These are phyloP conservation scores for Drosophila albomicans DNA, from an alignment of 1,140 invertebrate genomes.

Conservation along the genomic window DNA sequence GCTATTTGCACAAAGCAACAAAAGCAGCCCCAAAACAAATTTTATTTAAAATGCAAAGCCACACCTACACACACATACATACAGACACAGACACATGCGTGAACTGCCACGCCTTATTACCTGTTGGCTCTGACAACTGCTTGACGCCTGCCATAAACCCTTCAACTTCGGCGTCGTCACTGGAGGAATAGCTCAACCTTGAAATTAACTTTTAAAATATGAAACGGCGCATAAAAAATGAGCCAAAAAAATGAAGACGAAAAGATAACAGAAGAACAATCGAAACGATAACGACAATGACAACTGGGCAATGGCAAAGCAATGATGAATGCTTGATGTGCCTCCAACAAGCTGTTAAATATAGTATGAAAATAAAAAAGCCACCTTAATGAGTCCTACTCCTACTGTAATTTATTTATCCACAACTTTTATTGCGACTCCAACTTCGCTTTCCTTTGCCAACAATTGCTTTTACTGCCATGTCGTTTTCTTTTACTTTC, in stretches of 20 bases:
- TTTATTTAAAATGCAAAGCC: slow-evolving; percentile 77
- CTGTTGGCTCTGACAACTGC: slow-evolving; percentile 60
- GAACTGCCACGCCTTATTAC: slow-evolving; percentile 52
- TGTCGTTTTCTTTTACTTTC: too few relatives aligned
- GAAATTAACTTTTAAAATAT: slow-evolving; percentile 81
- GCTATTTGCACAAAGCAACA: slow-evolving; percentile 62
- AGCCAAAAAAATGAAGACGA: not conserved
- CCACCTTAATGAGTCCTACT: not conserved
- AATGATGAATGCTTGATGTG: slow-evolving; percentile 37
- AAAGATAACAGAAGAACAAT: not conserved
- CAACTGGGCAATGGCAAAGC: slow-evolving; percentile 40
- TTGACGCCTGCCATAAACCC: slow-evolving; percentile 62
- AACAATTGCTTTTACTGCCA: too few relatives aligned
- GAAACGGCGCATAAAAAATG: slow-evolving; percentile 40
- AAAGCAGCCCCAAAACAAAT: slow-evolving; percentile 52
- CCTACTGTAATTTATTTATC: not conserved
- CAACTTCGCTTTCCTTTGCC: too few relatives aligned
- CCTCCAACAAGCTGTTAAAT: slow-evolving; percentile 68
- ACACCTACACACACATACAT: slow-evolving; percentile 22
- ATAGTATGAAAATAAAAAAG: slow-evolving; percentile 67
- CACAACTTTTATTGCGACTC: too few relatives aligned
- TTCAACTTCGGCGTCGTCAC: slow-evolving; percentile 46
- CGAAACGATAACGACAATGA: slow-evolving; percentile 1
- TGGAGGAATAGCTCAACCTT: slow-evolving; percentile 74
- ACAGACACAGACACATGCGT: not conserved